phyloP scores from a whole-genome alignment of 2,888 invertebrate species.

The Gryllus longicercus region DNA sequence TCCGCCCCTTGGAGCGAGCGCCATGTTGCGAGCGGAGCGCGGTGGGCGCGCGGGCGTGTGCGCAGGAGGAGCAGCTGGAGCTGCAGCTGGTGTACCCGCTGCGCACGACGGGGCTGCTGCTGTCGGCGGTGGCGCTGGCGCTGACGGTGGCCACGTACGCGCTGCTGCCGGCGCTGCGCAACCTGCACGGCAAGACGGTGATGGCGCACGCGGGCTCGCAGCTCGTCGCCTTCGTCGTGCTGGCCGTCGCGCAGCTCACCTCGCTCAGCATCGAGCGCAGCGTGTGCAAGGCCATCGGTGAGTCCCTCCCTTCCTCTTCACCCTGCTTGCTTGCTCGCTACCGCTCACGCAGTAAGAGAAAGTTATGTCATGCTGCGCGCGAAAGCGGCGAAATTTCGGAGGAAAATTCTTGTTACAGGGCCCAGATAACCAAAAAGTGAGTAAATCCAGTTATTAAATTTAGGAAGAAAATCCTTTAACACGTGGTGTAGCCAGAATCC shows the following conservation, averaged over 20 bases:
- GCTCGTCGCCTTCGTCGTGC: neutral
- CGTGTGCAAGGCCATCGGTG: neutral
- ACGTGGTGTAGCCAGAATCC: too few relatives aligned
- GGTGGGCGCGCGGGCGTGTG: neutral
- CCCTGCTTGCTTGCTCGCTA: constrained; percentile 50
- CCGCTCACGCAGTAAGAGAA: too few relatives aligned
- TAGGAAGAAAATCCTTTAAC: too few relatives aligned
- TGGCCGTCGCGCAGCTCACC: neutral
- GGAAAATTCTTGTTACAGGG: too few relatives aligned
- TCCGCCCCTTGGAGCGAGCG: too few relatives aligned
- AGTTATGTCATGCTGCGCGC: too few relatives aligned
- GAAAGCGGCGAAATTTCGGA: too few relatives aligned
- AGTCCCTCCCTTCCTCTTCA: constrained; percentile 58
- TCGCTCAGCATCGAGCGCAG: neutral
- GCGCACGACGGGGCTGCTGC: neutral
- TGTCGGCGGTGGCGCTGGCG: neutral
- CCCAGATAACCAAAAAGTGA: too few relatives aligned
- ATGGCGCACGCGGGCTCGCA: neutral
- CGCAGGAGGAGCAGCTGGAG: neutral
- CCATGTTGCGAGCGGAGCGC: too few relatives aligned
- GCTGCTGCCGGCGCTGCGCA: neutral
- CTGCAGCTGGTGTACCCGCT: neutral
- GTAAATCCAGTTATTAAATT: too few relatives aligned
- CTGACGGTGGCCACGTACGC: neutral
- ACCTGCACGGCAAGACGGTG: neutral